Base-by-base conservation (phyloP, 2,888 invertebrate species). In the Caenorhabditis zanzibari region DNA sequence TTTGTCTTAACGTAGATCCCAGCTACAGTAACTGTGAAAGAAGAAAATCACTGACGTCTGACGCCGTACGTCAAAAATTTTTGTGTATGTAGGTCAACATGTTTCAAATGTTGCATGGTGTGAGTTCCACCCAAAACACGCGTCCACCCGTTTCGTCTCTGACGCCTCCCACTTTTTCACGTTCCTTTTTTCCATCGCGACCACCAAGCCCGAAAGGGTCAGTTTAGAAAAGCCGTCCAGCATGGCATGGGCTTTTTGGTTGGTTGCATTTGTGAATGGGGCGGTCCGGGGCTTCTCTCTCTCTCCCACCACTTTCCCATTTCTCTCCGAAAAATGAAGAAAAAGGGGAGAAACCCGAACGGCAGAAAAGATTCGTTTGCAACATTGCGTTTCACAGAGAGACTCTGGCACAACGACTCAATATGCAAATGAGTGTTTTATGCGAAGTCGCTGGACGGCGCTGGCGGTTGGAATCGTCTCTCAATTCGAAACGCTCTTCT, bases 361-460 rank as follows among this genome's bases (percentile, higher is more conserved):
- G 79, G 71, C 79, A 64, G 58, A 47, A 79, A 79, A 64, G 79
- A 79, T 71, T 79, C 79, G 79, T 79, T 79, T 79, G 79, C 79
- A 79, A 79, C 79, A 79, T 79, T 79, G 79, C 71, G 71, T 79
- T 79, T 79, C 79, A 71, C 56, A 56, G 79, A 79, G 79, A 71
- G 5, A 47, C 47, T 71, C 71, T 79, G 71, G 79, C 79, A 79
- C 79, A 58, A 79, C 79, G 64, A 71, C 77, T 79, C 79, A 71
- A 71, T 79, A 79, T 79, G 79, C 79, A 79, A 79, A 79, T 79
- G 79, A 79, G 79, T 79, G 79, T 79, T 79, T 79, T 79, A 79
- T 79, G 79, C 79, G 71, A 71, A 54, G 68, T 64, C 79, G 79
- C 63, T 28, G 71, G 35, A 61, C 79, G 79, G 63, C 79, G 71